Evolutionary conservation across 1,140 invertebrate species (phyloP).

Genomic region (Bombus consobrinus): DNA sequence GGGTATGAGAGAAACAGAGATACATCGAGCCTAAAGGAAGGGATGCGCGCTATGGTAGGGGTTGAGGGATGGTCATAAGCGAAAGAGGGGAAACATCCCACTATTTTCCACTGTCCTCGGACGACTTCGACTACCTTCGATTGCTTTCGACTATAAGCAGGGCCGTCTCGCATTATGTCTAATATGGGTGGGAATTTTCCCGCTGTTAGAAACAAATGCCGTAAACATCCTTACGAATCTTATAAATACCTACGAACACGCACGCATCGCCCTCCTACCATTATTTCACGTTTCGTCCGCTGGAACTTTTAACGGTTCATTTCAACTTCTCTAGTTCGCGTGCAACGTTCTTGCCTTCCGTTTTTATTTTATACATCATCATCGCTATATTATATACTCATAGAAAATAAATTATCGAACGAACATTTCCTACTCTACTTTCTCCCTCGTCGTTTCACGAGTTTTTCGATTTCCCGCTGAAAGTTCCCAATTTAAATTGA

Average conservation of each 20-base stretch:
- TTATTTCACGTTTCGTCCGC: background rate
- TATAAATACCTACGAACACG: background rate
- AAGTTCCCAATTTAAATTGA: background rate
- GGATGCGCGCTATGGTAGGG: slow-evolving; percentile 49
- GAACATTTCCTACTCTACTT: background rate
- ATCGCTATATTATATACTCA: background rate
- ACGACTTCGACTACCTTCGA: slow-evolving; percentile 65
- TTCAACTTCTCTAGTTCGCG: background rate
- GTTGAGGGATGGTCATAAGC: slow-evolving; percentile 43
- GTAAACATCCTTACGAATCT: slow-evolving; percentile 24
- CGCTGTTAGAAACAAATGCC: slow-evolving; percentile 44
- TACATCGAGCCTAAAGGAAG: slow-evolving; percentile 40
- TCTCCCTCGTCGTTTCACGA: background rate
- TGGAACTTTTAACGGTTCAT: background rate
- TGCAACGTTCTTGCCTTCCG: background rate
- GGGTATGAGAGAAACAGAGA: slow-evolving; percentile 34
- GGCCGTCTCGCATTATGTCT: slow-evolving; percentile 63
- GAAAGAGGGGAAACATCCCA: slow-evolving; percentile 41
- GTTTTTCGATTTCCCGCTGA: background rate
- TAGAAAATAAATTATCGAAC: slow-evolving; percentile 21
- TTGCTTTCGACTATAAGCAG: slow-evolving; percentile 64
- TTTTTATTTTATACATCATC: no score
- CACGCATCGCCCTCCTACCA: background rate
- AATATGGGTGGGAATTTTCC: slow-evolving; percentile 51
- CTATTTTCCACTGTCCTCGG: slow-evolving; percentile 54